A percentile compares a stretch with the other conserved stretches of the same genome.
Conservation (phyloP, 2,797 vertebrate species). For the Pampus argenteus region DNA sequence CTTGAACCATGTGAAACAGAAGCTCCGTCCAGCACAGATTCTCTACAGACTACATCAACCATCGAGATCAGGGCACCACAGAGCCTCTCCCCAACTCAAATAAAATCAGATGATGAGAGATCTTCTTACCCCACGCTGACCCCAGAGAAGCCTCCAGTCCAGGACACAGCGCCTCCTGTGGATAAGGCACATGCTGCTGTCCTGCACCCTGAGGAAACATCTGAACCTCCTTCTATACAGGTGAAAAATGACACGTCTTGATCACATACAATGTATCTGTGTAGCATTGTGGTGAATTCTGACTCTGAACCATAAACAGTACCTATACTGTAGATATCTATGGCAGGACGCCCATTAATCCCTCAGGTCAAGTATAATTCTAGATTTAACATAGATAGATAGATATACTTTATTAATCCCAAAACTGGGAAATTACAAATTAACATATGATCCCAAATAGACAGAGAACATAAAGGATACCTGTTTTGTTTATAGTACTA, state of each 20-base stretch:
- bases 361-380: too few species aligned
- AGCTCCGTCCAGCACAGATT: not conserved
- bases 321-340: too few species aligned
- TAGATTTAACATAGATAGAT: too few species aligned
- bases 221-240: conserved; percentile 53
- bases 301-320: too few species aligned
- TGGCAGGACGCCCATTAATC: too few species aligned
- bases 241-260: conserved; percentile 54
- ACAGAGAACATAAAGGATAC: too few species aligned
- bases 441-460: too few species aligned
- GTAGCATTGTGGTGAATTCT: too few species aligned
- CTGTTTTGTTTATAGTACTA: too few species aligned
- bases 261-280: too few species aligned
- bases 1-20: conserved; percentile 15
- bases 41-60: conserved; percentile 1
- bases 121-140: conserved; percentile 31
- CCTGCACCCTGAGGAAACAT: conserved; percentile 41
- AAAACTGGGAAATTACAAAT: too few species aligned
- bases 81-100: conserved; percentile 18
- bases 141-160: conserved; percentile 67
- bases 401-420: too few species aligned
- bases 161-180: conserved; percentile 63
- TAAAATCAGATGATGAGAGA: conserved; percentile 17
- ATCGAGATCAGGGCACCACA: conserved; percentile 12
- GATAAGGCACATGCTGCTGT: not conserved